Conservation (phyloP, 2,797 vertebrate species). For the Sparus aurata region DNA sequence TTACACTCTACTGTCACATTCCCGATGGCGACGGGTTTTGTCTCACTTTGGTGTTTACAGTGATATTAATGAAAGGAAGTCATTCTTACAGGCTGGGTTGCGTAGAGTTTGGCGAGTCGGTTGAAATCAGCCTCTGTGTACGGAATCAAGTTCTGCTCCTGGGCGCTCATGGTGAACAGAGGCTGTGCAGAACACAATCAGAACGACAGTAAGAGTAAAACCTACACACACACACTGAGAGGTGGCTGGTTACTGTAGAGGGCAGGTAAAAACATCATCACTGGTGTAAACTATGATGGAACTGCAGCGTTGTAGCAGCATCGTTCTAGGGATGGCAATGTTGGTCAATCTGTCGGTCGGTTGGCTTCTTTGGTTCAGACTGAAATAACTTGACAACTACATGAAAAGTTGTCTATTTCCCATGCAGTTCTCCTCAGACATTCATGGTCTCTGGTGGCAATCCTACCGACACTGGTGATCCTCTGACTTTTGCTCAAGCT, state of each 20-base stretch:
- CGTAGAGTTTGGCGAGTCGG: conserved; percentile 82
- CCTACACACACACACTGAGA: neutral
- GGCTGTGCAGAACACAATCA: conserved; percentile 75
- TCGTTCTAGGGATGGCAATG: neutral
- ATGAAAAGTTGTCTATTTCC: too few relatives aligned
- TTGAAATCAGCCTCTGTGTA: conserved; percentile 77
- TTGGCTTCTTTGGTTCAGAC: too few relatives aligned
- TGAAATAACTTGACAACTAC: too few relatives aligned
- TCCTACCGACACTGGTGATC: too few relatives aligned
- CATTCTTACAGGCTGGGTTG: conserved; percentile 83
- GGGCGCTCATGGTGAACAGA: conserved; percentile 86
- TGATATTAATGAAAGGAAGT: neutral
- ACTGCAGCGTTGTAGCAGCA: neutral
- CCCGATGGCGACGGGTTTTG: neutral
- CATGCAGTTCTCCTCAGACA: too few relatives aligned
- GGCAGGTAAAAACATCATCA: too few relatives aligned
- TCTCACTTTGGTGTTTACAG: neutral
- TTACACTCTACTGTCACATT: neutral
- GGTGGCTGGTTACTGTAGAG: neutral
- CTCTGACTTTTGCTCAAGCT: too few relatives aligned
- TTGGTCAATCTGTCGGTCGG: too few relatives aligned
- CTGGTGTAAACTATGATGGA: too few relatives aligned
- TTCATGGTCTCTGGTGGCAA: too few relatives aligned
- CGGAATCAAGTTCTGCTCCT: conserved; percentile 85
- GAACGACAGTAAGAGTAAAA: conserved; percentile 8